Percentiles rank a stretch among this genome's conserved stretches.
phyloP scores from a whole-genome alignment of 2,888 invertebrate species.

The Petrophora chlorosata region DNA sequence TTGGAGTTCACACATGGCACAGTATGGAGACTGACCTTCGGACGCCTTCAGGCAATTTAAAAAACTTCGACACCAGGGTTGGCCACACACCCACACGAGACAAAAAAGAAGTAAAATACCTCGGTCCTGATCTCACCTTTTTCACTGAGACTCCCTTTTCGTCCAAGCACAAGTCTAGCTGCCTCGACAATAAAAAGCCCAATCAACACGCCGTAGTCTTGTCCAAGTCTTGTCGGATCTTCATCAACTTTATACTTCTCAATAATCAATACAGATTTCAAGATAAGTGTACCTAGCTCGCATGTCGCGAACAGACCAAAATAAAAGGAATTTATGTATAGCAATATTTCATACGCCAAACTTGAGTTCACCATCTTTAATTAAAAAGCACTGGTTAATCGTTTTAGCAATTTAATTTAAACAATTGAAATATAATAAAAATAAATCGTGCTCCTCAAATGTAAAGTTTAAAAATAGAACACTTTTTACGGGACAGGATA shows the following conservation, averaged over 20 bases:
- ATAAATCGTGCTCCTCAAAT: too few relatives aligned
- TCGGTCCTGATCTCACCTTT: constrained; percentile 76
- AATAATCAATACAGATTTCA: constrained; percentile 88
- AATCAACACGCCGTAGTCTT: constrained; percentile 91
- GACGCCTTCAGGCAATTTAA: too few relatives aligned
- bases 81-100: too few relatives aligned
- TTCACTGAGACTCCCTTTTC: constrained; percentile 94
- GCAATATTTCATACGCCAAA: constrained; percentile 91
- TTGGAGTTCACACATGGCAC: too few relatives aligned
- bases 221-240: constrained; percentile 87
- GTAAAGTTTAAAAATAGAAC: constrained; percentile 7
- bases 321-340: constrained; percentile 94
- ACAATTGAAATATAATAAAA: too few relatives aligned
- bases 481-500: background rate
- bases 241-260: constrained; percentile 85
- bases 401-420: too few relatives aligned
- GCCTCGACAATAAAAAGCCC: constrained; percentile 91
- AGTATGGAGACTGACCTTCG: too few relatives aligned
- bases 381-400: constrained; percentile 9
- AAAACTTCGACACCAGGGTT: too few relatives aligned
- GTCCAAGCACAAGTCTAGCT: constrained; percentile 91
- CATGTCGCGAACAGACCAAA: constrained; percentile 93
- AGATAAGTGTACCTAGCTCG: constrained; percentile 90
- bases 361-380: constrained; percentile 87
- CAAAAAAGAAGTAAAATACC: too few relatives aligned